phyloP scores from a whole-genome alignment of 2,888 invertebrate genomes.

The Eupithecia pulchellata region DNA sequence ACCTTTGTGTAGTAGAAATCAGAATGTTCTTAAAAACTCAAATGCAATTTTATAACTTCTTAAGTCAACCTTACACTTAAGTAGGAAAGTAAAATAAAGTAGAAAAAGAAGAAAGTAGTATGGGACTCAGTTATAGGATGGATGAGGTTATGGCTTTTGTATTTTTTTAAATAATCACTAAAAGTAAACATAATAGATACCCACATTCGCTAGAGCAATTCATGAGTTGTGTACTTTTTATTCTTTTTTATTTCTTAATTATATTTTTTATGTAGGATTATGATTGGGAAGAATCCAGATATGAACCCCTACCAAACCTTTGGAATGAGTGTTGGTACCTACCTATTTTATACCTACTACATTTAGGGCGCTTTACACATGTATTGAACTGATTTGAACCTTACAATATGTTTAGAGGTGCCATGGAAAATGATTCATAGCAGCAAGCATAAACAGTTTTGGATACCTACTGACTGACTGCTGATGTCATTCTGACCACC shows the following conservation, averaged over 20 bases:
- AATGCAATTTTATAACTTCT: neutral
- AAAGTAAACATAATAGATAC: neutral
- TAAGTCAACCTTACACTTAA: neutral
- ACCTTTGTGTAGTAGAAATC: neutral
- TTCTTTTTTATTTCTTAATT: neutral
- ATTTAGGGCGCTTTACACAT: neutral
- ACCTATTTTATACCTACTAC: neutral
- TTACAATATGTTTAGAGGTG: slow-evolving; percentile 4
- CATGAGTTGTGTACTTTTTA: neutral
- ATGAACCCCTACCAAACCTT: neutral
- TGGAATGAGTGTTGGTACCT: neutral
- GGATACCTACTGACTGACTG: slow-evolving; percentile 10
- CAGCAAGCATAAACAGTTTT: slow-evolving; percentile 10
- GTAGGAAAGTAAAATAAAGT: too few relatives aligned
- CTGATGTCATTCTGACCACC: slow-evolving; percentile 40
- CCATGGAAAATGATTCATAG: slow-evolving; percentile 12
- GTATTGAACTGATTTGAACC: neutral
- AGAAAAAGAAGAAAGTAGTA: too few relatives aligned
- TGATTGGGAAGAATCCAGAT: neutral
- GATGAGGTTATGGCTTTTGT: neutral
- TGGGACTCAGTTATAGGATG: too few relatives aligned
- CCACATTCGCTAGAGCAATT: neutral
- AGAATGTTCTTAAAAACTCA: neutral
- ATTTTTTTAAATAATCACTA: neutral
- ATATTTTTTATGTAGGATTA: neutral